Conservation (phyloP, 2,888 invertebrate species). For the Julus scanicus region DNA sequence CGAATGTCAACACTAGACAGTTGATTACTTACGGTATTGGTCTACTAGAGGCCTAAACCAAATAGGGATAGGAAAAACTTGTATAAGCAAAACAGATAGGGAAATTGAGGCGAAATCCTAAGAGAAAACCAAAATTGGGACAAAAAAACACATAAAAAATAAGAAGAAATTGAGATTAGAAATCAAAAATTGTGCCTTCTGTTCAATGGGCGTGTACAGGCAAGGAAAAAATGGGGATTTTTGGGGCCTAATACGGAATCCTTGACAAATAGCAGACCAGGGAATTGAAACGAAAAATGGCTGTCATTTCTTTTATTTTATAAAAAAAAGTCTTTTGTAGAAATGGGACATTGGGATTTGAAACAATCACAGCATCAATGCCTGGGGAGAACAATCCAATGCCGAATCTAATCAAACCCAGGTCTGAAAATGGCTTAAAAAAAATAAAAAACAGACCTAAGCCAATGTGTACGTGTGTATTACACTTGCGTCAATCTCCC, state of each 20-base stretch:
- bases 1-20: background rate
- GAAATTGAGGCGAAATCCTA: background rate
- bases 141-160: background rate
- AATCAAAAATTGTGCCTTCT: constrained; percentile 8
- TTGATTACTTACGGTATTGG: background rate
- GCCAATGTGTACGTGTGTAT: background rate
- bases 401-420: background rate
- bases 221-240: background rate
- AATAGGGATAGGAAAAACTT: too few species aligned
- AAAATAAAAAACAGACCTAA: background rate
- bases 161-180: constrained; percentile 20
- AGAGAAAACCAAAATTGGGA: background rate
- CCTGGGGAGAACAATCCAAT: constrained; percentile 13
- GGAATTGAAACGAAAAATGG: constrained; percentile 46
- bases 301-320: constrained; percentile 39
- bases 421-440: background rate
- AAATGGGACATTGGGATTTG: constrained; percentile 50
- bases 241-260: constrained; percentile 20
- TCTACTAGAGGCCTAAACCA: background rate
- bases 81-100: constrained; percentile 23
- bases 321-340: constrained; percentile 36
- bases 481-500: background rate
- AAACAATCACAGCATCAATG: constrained; percentile 44
- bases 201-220: background rate
- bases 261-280: constrained; percentile 1